These are phyloP conservation scores for Agelastica alni DNA, from an alignment of 2,888 invertebrate genomes.

Conservation along the genomic window DNA sequence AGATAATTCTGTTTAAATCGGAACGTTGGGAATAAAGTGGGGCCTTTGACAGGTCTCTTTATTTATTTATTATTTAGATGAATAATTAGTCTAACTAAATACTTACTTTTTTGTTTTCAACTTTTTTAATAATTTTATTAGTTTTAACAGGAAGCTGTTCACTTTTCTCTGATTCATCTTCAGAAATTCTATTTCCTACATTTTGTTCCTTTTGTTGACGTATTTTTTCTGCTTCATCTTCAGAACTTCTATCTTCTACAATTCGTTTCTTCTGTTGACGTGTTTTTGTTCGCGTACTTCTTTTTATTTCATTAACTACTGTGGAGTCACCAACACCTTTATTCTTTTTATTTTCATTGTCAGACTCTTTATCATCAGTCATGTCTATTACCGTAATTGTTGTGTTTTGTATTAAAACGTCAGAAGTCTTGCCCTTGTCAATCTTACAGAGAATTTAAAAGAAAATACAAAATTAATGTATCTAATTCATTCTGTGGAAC, in stretches of 20 bases:
- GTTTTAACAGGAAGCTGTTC: no score
- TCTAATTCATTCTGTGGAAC: background rate
- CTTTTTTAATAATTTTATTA: no score
- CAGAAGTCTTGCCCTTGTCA: conserved; percentile 36
- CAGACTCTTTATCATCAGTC: conserved; percentile 39
- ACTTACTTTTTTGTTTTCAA: no score
- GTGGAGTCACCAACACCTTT: conserved; percentile 8
- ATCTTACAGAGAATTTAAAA: no score
- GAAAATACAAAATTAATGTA: conserved; percentile 1
- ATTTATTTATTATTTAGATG: no score
- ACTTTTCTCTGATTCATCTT: no score
- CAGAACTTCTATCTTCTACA: conserved; percentile 1
- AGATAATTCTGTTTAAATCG: no score
- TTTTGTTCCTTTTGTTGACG: conserved; percentile 24
- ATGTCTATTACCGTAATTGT: conserved; percentile 38
- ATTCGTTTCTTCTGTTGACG: conserved; percentile 15
- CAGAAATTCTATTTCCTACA: no score
- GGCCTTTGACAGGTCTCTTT: no score
- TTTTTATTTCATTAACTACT: background rate
- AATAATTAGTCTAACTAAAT: no score
- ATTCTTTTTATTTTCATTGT: conserved; percentile 22
- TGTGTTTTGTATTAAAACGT: conserved; percentile 42
- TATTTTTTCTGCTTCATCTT: conserved; percentile 29
- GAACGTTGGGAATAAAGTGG: no score
- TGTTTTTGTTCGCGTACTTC: conserved; percentile 27